A percentile compares a stretch with the other conserved stretches of the same genome.
phyloP scores from a whole-genome alignment of 2,797 vertebrate species.

The Benthosema pterotum region DNA sequence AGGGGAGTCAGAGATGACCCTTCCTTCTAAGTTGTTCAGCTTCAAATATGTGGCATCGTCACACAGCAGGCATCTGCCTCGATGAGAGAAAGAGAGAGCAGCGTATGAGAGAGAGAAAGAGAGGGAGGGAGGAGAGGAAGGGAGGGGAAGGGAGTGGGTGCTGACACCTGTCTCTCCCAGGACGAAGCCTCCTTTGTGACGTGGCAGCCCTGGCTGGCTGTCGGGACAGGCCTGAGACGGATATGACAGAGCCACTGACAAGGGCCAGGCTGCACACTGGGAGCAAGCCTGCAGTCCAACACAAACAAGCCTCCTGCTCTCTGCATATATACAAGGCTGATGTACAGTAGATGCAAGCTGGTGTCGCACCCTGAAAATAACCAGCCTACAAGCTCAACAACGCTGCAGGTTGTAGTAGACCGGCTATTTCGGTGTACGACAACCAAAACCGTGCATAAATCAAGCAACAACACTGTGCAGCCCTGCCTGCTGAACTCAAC shows the following conservation, averaged over 20 bases:
- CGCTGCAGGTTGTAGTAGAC: too few species aligned
- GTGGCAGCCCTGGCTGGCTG: slow-evolving; percentile 53
- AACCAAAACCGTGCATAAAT: not conserved
- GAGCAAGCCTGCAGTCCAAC: slow-evolving; percentile 54
- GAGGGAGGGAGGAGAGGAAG: not conserved
- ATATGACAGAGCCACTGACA: slow-evolving; percentile 64
- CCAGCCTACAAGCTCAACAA: too few species aligned
- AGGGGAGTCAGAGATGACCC: slow-evolving; percentile 52
- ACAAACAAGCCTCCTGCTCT: slow-evolving; percentile 70
- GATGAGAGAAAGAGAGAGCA: slow-evolving; percentile 9
- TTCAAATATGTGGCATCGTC: slow-evolving; percentile 46
- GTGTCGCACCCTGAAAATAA: too few species aligned
- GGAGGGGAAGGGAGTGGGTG: not conserved
- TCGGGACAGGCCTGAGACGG: slow-evolving; percentile 55
- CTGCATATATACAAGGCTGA: slow-evolving; percentile 85
- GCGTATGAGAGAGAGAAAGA: not conserved
- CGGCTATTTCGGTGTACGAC: not conserved
- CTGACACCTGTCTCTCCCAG: slow-evolving; percentile 72
- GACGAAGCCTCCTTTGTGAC: slow-evolving; percentile 59
- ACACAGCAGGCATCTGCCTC: slow-evolving; percentile 59
- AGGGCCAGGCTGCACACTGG: slow-evolving; percentile 60
- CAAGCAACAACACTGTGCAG: too few species aligned
- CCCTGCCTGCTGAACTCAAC: not conserved
- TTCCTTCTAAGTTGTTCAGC: slow-evolving; percentile 58
- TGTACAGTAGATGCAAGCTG: too few species aligned